Conservation (phyloP, 1,140 invertebrate species). For the Trichonephila clavata region DNA sequence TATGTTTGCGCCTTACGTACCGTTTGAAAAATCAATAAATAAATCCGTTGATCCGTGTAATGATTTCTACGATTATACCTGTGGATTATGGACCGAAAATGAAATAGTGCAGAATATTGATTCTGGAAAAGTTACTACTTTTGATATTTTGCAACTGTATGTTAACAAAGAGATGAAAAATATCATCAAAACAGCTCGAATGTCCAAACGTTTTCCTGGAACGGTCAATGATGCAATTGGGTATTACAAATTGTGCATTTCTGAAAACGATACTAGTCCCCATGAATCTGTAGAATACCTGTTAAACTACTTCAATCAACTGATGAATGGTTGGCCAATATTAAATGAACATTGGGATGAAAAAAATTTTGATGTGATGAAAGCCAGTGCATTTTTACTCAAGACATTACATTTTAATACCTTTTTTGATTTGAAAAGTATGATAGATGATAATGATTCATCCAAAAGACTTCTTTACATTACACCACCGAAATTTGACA, state of each 20-base stretch:
- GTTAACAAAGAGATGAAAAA: neutral
- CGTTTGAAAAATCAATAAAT: slow-evolving; percentile 85
- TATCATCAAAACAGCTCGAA: slow-evolving; percentile 1
- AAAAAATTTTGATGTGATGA: slow-evolving; percentile 17
- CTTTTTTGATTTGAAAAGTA: neutral
- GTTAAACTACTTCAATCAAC: neutral
- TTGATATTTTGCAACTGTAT: neutral
- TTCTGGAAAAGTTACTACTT: neutral
- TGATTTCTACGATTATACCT: slow-evolving; percentile 95
- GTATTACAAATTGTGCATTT: slow-evolving; percentile 50
- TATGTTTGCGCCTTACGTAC: neutral
- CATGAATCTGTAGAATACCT: neutral
- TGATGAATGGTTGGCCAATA: slow-evolving; percentile 63
- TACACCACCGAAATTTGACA: neutral
- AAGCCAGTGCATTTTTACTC: slow-evolving; percentile 52
- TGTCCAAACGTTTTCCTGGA: neutral
- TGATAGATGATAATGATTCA: slow-evolving; percentile 25
- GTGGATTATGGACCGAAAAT: slow-evolving; percentile 85
- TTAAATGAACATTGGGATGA: neutral
- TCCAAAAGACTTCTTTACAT: slow-evolving; percentile 43
- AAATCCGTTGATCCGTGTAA: slow-evolving; percentile 89
- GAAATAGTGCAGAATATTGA: slow-evolving; percentile 82
- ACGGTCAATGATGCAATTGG: slow-evolving; percentile 61
- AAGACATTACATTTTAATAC: slow-evolving; percentile 48
- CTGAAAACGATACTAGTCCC: neutral